Conservation (phyloP, 1,140 invertebrate species). For the Platyscapa corneri region DNA sequence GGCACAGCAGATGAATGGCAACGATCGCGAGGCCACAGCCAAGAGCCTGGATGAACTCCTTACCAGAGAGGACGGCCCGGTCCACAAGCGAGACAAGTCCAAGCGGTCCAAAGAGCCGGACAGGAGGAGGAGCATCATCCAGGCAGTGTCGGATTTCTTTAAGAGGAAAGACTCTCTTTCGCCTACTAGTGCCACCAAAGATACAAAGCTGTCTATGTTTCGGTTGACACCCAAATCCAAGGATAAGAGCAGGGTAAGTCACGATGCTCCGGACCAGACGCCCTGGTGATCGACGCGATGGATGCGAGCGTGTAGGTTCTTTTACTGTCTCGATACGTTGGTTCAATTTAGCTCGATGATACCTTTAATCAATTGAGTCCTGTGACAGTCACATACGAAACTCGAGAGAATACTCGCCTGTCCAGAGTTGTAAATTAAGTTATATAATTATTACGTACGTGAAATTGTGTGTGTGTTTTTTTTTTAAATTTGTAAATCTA, state of each 20-base stretch:
- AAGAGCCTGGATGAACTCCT: conserved; percentile 70
- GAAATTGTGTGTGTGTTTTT: no score
- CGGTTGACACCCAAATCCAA: conserved; percentile 80
- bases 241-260: conserved; percentile 80
- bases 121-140: conserved; percentile 87
- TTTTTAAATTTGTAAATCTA: no score
- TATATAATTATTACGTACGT: no score
- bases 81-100: conserved; percentile 64
- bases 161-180: conserved; percentile 77
- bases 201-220: conserved; percentile 76
- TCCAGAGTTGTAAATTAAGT: no score
- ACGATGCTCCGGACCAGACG: background rate
- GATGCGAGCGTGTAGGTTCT: no score
- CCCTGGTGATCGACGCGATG: background rate
- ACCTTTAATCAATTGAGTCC: background rate
- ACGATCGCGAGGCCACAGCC: conserved; percentile 44
- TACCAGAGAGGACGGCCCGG: conserved; percentile 47
- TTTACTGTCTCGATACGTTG: no score
- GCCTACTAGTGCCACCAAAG: conserved; percentile 54
- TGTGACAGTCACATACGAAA: background rate
- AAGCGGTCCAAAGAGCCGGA: conserved; percentile 79
- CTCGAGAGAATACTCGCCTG: background rate
- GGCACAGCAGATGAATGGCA: background rate
- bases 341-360: no score
- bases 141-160: conserved; percentile 88